A percentile compares a stretch with the other conserved stretches of the same genome.
Conservation (phyloP, 2,888 invertebrate genomes). For the Cenopis cana region DNA sequence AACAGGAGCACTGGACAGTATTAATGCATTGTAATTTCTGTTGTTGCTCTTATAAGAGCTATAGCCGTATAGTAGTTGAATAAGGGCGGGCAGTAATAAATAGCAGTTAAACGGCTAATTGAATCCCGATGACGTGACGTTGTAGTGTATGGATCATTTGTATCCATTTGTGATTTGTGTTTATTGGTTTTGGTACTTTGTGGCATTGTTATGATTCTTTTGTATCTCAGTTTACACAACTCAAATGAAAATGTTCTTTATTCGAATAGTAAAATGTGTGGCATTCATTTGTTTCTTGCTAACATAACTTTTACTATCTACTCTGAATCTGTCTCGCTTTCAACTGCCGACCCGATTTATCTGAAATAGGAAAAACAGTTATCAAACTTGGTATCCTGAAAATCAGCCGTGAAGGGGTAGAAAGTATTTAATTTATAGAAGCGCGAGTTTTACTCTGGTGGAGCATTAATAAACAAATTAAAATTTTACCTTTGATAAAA, state of each 20-base stretch:
- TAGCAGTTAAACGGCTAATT: slow-evolving; percentile 32
- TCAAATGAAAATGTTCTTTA: too few relatives aligned
- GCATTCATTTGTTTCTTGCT: too few relatives aligned
- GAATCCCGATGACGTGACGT: slow-evolving; percentile 26
- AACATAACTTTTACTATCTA: too few relatives aligned
- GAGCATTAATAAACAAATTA: background rate
- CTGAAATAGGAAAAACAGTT: background rate
- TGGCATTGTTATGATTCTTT: too few relatives aligned
- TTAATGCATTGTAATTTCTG: slow-evolving; percentile 30
- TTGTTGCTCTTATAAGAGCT: slow-evolving; percentile 35
- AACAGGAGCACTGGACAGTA: background rate
- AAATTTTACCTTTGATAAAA: background rate
- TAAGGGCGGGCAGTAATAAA: slow-evolving; percentile 35
- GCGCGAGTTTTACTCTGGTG: background rate
- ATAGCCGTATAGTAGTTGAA: slow-evolving; percentile 26
- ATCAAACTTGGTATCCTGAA: background rate
- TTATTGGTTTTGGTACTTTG: slow-evolving; percentile 5
- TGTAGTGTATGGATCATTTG: slow-evolving; percentile 17
- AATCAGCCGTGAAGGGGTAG: too few relatives aligned
- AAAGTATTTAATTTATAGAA: too few relatives aligned
- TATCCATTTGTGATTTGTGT: slow-evolving; percentile 10
- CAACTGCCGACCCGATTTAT: background rate
- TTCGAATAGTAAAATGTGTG: too few relatives aligned
- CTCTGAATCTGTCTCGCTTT: too few relatives aligned
- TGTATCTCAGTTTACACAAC: too few relatives aligned